These are phyloP conservation scores for Xenopus laevis DNA, from an alignment of 2,113 vertebrate species.

Conservation along the genomic window DNA sequence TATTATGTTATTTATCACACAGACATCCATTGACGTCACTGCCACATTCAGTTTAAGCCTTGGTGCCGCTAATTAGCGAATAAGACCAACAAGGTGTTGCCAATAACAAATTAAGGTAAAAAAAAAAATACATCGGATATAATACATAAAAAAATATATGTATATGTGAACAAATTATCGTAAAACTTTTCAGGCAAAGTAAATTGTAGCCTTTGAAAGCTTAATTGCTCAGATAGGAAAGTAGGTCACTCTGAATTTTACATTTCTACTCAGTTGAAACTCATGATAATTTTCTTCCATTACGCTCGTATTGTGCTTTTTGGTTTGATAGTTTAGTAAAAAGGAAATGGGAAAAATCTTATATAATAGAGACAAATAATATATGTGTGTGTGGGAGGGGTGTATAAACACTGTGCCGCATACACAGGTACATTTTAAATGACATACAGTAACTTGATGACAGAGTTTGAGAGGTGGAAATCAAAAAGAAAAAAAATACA, in stretches of 20 bases:
- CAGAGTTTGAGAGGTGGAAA: no score
- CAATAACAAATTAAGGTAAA: not conserved
- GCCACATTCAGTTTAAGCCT: no score
- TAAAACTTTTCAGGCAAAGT: constrained; percentile 44
- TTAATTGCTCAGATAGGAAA: constrained; percentile 53
- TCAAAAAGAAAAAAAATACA: no score
- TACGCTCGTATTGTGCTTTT: constrained; percentile 15
- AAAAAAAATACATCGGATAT: not conserved
- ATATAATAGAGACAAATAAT: no score
- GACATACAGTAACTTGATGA: no score
- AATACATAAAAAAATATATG: not conserved
- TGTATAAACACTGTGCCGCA: no score
- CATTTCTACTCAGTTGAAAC: constrained; percentile 45
- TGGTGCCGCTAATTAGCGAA: no score
- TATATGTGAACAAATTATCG: constrained; percentile 22
- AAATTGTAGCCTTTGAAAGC: constrained; percentile 49
- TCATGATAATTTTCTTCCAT: constrained; percentile 45
- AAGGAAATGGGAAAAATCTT: no score
- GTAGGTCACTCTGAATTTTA: constrained; percentile 65
- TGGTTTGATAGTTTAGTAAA: not conserved
- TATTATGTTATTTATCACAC: no score
- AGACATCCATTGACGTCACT: no score
- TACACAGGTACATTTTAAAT: no score
- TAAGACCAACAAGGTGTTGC: not conserved
- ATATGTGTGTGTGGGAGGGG: no score